These are phyloP conservation scores for Meiosimyza platycephala DNA, from an alignment of 2,888 invertebrate genomes.

Conservation along the genomic window DNA sequence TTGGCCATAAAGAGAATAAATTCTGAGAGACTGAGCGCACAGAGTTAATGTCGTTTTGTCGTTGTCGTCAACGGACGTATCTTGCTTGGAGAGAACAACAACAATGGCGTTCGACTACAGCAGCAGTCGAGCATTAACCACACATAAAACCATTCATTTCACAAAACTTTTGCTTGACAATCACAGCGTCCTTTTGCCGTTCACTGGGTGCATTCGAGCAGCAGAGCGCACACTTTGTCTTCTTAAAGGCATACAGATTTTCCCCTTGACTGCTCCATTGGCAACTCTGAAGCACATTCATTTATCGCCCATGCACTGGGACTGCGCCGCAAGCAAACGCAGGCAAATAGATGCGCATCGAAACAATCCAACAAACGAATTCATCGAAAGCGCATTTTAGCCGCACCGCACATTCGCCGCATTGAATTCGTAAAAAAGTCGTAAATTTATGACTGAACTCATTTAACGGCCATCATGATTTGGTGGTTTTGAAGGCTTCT, in stretches of 20 bases:
- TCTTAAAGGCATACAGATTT: constrained; percentile 42
- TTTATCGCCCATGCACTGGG: neutral
- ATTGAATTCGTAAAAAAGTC: constrained; percentile 35
- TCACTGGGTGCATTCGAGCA: neutral
- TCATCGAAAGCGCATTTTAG: constrained; percentile 41
- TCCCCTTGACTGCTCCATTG: constrained; percentile 39
- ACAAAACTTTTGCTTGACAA: constrained; percentile 19
- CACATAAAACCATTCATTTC: constrained; percentile 24
- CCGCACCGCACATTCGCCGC: constrained; percentile 41
- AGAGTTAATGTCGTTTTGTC: constrained; percentile 10
- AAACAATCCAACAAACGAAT: constrained; percentile 1
- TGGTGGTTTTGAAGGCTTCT: constrained; percentile 14
- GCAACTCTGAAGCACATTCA: constrained; percentile 21
- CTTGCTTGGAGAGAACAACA: constrained; percentile 1
- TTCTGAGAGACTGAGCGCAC: neutral
- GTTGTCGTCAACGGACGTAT: neutral
- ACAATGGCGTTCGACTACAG: constrained; percentile 9
- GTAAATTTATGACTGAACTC: constrained; percentile 43
- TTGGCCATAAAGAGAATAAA: constrained; percentile 39
- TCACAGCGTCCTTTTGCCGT: neutral
- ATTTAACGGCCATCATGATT: constrained; percentile 24
- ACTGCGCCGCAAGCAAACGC: neutral
- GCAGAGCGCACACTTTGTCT: constrained; percentile 33
- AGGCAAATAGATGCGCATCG: constrained; percentile 16
- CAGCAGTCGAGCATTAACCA: constrained; percentile 13